These are phyloP conservation scores for Panagrolaimus sp. DNA, from an alignment of 1,140 invertebrate genomes.

Conservation along the genomic window DNA sequence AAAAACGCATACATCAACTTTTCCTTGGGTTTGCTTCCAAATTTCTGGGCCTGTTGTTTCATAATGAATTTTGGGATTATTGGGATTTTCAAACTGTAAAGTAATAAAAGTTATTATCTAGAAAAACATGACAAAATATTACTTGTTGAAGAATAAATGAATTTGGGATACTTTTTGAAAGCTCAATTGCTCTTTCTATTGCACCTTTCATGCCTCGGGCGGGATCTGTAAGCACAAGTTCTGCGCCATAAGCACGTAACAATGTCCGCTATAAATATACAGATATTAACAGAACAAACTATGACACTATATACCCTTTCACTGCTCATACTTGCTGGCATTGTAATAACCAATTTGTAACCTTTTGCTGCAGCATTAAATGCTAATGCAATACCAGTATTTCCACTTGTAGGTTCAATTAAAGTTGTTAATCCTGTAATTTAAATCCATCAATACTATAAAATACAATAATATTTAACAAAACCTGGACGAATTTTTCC, in stretches of 20 bases:
- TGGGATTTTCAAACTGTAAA: conserved; percentile 37
- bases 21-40: conserved; percentile 45
- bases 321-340: conserved; percentile 59
- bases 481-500: conserved; percentile 45
- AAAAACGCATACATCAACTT: conserved; percentile 25
- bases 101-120: neutral
- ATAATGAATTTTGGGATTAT: conserved; percentile 41
- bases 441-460: too few relatives aligned
- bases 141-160: neutral
- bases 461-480: too few relatives aligned
- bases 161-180: conserved; percentile 2
- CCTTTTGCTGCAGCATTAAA: conserved; percentile 39
- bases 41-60: conserved; percentile 48
- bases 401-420: conserved; percentile 55
- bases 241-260: conserved; percentile 12
- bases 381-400: conserved; percentile 14
- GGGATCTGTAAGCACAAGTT: conserved; percentile 30
- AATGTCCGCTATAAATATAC: too few relatives aligned
- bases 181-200: neutral
- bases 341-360: conserved; percentile 58
- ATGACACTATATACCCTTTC: too few relatives aligned
- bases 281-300: too few relatives aligned
- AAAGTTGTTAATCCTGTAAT: conserved; percentile 36
- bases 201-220: conserved; percentile 18
- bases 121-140: neutral